Evolutionary conservation across 1,140 invertebrate genomes (phyloP), one percentile per base, ranked within the genome.

Genomic region (Meloidogyne chitwoodi): DNA sequence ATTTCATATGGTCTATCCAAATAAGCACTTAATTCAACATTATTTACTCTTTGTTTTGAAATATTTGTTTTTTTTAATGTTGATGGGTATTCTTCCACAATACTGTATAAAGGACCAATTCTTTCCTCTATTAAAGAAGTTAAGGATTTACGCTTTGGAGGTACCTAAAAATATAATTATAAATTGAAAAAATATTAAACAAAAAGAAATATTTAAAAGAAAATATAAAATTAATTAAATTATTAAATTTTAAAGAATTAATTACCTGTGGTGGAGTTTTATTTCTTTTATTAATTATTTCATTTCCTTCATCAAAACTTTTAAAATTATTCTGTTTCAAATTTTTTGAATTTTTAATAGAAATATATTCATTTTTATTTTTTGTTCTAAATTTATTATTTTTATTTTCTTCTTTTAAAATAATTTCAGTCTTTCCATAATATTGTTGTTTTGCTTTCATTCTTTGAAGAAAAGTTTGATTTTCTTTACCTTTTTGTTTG

Each of bases 11-110:
- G 48, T 34, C 38, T 41, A 26, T n/a, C 56, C n/a, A 73, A 73
- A 31, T 73, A 11, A 14, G 71, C 71, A 31, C 71, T 73, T 31
- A 73, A 63, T 31, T 73, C 71, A 16, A 73, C 71, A 34, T 22
- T 26, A 31, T 73, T 41, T 34, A 73, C 71, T 31, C 71, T 31
- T 31, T 73, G 71, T 64, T 63, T 24, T 19, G 38, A 63, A 34
- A 24, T 26, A 26, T 61, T 31, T 34, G 34, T 12, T 26, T 31
- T 48, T 63, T 41, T n/a, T 12, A 12, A 22, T 0, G 65, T 16
- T 66, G 64, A 29, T 5, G 29, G 65, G 26, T 67, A 8, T 41
- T 67, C 65, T 41, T 24, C 65, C 4, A 67, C 22, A 67, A 67
- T 26, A 22, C 65, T 67, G 8, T 67, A 67, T 41, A 67, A 41